These are phyloP conservation scores for Encarsia formosa DNA, from an alignment of 2,888 invertebrate species.

Conservation along the genomic window DNA sequence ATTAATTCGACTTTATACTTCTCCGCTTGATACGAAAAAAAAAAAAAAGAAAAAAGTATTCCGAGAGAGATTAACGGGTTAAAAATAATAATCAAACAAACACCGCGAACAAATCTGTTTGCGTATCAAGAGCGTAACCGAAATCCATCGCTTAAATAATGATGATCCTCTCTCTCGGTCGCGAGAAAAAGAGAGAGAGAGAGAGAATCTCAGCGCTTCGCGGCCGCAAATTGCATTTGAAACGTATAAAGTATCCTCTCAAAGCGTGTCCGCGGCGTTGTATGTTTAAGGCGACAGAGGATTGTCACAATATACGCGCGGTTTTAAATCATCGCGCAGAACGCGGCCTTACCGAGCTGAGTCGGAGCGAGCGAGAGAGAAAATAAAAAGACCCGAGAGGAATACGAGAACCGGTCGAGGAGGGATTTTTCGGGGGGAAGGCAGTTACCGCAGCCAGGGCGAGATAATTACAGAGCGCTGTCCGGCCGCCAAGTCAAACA, in stretches of 20 bases:
- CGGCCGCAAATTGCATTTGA: conserved; percentile 15
- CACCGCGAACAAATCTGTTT: no score
- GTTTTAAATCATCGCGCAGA: conserved; percentile 20
- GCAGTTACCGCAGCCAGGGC: conserved; percentile 49
- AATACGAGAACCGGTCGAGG: neutral
- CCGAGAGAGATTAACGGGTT: no score
- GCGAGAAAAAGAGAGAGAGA: conserved; percentile 1
- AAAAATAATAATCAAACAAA: no score
- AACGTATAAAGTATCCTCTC: conserved; percentile 14
- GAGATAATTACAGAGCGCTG: conserved; percentile 50
- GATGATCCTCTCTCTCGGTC: neutral
- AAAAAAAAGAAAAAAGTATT: no score
- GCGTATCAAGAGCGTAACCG: no score
- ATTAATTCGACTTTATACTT: no score
- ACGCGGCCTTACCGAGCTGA: neutral
- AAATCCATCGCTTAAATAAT: neutral
- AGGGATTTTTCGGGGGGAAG: conserved; percentile 23
- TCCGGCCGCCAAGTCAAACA: conserved; percentile 50
- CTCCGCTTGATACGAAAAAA: no score
- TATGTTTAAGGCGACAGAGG: conserved; percentile 24
- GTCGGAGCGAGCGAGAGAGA: conserved; percentile 3
- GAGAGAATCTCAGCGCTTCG: neutral
- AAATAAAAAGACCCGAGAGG: neutral
- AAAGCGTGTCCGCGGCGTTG: conserved; percentile 5
- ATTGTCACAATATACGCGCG: conserved; percentile 27